Evolutionary conservation across 2,888 invertebrate genomes (phyloP).

Genomic region (Dorcus parallelipipedus): DNA sequence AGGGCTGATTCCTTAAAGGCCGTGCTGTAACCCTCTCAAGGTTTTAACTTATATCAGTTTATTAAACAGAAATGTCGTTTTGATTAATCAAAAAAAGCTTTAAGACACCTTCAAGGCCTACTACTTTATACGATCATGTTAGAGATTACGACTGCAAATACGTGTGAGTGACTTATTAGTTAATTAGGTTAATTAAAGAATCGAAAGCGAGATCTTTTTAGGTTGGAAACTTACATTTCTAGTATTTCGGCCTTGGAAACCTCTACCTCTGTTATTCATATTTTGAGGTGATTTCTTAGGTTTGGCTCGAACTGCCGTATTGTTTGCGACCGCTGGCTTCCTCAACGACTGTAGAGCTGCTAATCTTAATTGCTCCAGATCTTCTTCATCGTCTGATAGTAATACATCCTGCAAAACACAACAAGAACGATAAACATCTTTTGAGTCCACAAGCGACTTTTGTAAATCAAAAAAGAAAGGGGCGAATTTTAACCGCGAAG

Average conservation of each 20-base stretch:
- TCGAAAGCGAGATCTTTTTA: too few relatives aligned
- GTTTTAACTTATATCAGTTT: too few relatives aligned
- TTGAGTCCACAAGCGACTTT: background rate
- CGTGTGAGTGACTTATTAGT: too few relatives aligned
- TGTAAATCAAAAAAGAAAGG: background rate
- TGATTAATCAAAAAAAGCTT: too few relatives aligned
- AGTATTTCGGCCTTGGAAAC: slow-evolving; percentile 20
- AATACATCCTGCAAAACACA: slow-evolving; percentile 29
- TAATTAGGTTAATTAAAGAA: too few relatives aligned
- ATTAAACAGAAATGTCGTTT: too few relatives aligned
- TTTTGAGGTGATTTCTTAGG: slow-evolving; percentile 3
- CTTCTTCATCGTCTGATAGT: slow-evolving; percentile 53
- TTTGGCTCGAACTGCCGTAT: background rate
- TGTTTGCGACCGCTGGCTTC: background rate
- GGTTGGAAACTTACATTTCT: slow-evolving; percentile 30
- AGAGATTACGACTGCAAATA: too few relatives aligned
- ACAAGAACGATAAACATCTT: background rate
- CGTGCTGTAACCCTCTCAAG: too few relatives aligned
- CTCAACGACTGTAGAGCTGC: slow-evolving; percentile 52
- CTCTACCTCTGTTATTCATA: slow-evolving; percentile 18
- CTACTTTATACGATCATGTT: too few relatives aligned
- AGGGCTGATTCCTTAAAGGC: too few relatives aligned
- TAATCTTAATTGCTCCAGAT: slow-evolving; percentile 51
- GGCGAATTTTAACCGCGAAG: too few relatives aligned
- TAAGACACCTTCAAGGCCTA: too few relatives aligned